A percentile compares a stretch with the other conserved stretches of the same genome.
These are phyloP conservation scores for Serrognathus titanus DNA, from an alignment of 2,888 invertebrate genomes.

Conservation along the genomic window DNA sequence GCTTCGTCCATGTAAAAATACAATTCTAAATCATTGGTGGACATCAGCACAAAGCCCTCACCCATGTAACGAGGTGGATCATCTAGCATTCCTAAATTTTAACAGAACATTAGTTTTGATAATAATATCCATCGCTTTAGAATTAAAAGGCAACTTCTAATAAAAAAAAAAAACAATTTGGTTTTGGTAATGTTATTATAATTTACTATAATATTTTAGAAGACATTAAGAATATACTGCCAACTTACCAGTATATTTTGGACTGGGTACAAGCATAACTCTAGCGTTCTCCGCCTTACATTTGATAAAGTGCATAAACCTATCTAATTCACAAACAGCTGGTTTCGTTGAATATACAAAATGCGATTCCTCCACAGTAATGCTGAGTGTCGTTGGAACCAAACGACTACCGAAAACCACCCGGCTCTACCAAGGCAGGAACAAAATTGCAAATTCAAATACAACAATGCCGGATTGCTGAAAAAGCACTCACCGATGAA, in stretches of 20 bases:
- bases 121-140: no score
- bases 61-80: slow-evolving; percentile 98
- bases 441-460: neutral
- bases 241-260: slow-evolving; percentile 76
- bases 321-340: slow-evolving; percentile 87
- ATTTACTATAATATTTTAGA: neutral
- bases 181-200: neutral
- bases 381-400: slow-evolving; percentile 88
- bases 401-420: slow-evolving; percentile 93
- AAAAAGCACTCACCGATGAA: slow-evolving; percentile 61
- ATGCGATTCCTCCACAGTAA: slow-evolving; percentile 91
- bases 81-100: slow-evolving; percentile 67
- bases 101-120: no score
- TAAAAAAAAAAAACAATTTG: no score
- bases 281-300: slow-evolving; percentile 93
- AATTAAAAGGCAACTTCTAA: no score
- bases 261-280: slow-evolving; percentile 93
- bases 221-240: slow-evolving; percentile 1
- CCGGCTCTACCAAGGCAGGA: slow-evolving; percentile 60
- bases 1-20: slow-evolving; percentile 98
- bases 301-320: slow-evolving; percentile 94
- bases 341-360: slow-evolving; percentile 94
- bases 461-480: neutral
- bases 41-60: slow-evolving; percentile 95
- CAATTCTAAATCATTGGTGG: slow-evolving; percentile 89